These are phyloP conservation scores for Gymnoscelis rufifasciata DNA, from an alignment of 2,888 invertebrate species.

Conservation along the genomic window DNA sequence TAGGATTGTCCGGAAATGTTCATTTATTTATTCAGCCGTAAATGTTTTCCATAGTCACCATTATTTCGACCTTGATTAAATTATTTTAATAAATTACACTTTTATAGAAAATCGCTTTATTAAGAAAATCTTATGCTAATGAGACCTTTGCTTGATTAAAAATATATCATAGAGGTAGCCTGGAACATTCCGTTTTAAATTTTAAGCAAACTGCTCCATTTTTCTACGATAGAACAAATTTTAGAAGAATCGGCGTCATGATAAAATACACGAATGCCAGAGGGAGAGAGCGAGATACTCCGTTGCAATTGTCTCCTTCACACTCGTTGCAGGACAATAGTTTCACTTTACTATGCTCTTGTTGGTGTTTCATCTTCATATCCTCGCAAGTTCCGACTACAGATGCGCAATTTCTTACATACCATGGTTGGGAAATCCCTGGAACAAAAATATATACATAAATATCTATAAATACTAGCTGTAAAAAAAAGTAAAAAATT, in stretches of 20 bases:
- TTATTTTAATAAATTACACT: too few species aligned
- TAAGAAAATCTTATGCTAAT: slow-evolving; percentile 5
- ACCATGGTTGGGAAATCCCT: slow-evolving; percentile 13
- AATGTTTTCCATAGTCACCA: too few species aligned
- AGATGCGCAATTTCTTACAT: slow-evolving; percentile 56
- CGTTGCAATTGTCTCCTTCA: slow-evolving; percentile 54
- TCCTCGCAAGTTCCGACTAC: slow-evolving; percentile 57
- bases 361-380: slow-evolving; percentile 40
- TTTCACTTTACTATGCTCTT: slow-evolving; percentile 37
- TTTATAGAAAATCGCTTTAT: slow-evolving; percentile 2
- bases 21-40: too few species aligned
- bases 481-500: too few species aligned
- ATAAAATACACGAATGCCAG: slow-evolving; percentile 43
- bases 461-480: too few species aligned
- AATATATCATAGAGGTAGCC: background rate
- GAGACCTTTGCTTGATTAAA: slow-evolving; percentile 16
- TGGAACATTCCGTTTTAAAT: too few species aligned
- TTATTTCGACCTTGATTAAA: too few species aligned
- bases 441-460: too few species aligned
- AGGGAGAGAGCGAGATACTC: slow-evolving; percentile 41
- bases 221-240: slow-evolving; percentile 42
- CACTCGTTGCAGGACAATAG: slow-evolving; percentile 53
- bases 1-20: too few species aligned
- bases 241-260: slow-evolving; percentile 48
- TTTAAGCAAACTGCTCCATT: background rate